Evolutionary conservation across 23 tunicate species (phyloP).

Genomic region (Botrylloides violaceus): DNA sequence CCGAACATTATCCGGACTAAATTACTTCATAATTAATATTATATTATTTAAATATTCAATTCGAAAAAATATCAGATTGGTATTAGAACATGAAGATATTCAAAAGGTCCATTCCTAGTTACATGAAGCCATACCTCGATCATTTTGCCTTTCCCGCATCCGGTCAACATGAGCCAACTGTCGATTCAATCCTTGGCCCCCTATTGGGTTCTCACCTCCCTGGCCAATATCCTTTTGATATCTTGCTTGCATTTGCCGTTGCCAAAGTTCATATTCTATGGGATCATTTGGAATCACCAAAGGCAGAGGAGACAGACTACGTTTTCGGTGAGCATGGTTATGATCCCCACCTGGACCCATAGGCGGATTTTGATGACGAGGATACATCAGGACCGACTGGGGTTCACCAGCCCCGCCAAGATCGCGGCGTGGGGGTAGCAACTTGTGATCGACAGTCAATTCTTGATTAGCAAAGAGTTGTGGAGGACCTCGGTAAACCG

Average conservation of each 20-base stretch:
- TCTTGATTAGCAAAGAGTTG: background rate
- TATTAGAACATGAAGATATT: too few relatives aligned
- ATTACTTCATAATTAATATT: too few relatives aligned
- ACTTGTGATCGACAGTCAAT: background rate
- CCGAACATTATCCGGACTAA: too few relatives aligned
- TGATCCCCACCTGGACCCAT: constrained; percentile 92
- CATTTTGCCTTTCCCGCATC: constrained; percentile 4
- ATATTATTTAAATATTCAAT: too few relatives aligned
- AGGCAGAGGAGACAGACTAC: constrained; percentile 48
- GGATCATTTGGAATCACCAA: constrained; percentile 49
- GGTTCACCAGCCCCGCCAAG: constrained; percentile 45
- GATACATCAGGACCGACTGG: constrained; percentile 15
- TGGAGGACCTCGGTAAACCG: background rate
- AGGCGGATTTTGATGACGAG: constrained; percentile 18
- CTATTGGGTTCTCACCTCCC: constrained; percentile 26
- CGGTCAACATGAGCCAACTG: constrained; percentile 17
- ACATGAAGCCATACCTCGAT: constrained; percentile 2
- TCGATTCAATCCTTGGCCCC: constrained; percentile 23
- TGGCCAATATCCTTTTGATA: constrained; percentile 19
- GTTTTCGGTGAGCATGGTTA: constrained; percentile 5
- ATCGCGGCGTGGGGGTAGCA: constrained; percentile 15
- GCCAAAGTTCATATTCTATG: constrained; percentile 59
- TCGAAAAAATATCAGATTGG: too few relatives aligned
- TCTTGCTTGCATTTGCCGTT: constrained; percentile 45
- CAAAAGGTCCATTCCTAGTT: too few relatives aligned